Conservation (phyloP, 64 coral and sea anemone species). For the Stichodactyla helianthus region DNA sequence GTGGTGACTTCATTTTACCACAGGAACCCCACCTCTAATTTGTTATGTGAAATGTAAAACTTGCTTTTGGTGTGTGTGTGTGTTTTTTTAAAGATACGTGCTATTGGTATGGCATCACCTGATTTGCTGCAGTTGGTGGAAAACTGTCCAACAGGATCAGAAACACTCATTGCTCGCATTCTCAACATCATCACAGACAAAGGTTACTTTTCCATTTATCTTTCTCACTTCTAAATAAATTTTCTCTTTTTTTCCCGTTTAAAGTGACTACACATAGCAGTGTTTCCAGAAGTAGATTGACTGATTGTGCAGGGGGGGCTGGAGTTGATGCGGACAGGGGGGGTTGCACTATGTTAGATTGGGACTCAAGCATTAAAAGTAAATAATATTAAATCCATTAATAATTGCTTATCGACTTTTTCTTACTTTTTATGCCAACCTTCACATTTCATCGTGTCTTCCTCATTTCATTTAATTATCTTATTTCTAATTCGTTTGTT, state of each 20-base stretch:
- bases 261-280: too few species aligned
- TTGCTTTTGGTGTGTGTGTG: not conserved
- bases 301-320: too few species aligned
- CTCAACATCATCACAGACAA: conserved; percentile 98
- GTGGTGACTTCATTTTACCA: not conserved
- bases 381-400: too few species aligned
- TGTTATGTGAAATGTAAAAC: not conserved
- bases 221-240: too few species aligned
- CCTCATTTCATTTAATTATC: not conserved
- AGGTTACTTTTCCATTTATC: conserved; percentile 40
- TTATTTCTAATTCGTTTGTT: not conserved
- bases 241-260: too few species aligned
- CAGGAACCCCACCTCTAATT: not conserved
- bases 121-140: conserved; percentile 90
- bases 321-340: too few species aligned
- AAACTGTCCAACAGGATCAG: conserved; percentile 92
- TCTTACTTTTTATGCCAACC: not conserved
- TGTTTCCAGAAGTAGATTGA: too few species aligned
- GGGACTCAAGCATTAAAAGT: too few species aligned
- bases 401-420: not conserved
- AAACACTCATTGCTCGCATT: conserved; percentile 92
- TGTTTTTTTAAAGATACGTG: conserved; percentile 57
- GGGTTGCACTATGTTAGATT: too few species aligned
- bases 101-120: conserved; percentile 92
- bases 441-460: not conserved